A percentile compares a stretch with the other conserved stretches of the same genome.
Conservation (phyloP, 2,797 vertebrate species). For the Gallinago stenura region DNA sequence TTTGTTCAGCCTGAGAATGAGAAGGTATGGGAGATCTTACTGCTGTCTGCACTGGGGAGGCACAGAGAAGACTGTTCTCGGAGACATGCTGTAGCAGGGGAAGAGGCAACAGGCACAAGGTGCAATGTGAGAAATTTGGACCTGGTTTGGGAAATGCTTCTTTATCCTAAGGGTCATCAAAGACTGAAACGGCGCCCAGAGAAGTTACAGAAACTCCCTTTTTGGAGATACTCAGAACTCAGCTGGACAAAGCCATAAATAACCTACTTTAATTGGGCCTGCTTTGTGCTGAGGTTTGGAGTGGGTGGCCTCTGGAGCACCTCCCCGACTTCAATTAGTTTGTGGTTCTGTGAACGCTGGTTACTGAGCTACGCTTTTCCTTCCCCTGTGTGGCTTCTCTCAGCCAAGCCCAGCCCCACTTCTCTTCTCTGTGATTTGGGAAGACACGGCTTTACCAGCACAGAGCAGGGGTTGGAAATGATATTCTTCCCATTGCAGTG, state of each 20-base stretch:
- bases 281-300: not conserved
- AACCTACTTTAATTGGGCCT: not conserved
- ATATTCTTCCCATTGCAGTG: not conserved
- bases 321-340: not conserved
- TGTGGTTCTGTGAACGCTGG: not conserved
- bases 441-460: not conserved
- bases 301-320: not conserved
- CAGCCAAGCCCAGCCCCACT: not conserved
- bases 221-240: not conserved
- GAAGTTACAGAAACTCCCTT: not conserved
- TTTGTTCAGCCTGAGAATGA: not conserved
- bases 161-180: not conserved
- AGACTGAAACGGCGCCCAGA: not conserved
- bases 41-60: not conserved
- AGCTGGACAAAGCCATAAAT: not conserved
- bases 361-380: not conserved
- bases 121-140: rapidly evolving
- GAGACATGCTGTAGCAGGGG: not conserved
- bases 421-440: not conserved
- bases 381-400: not conserved
- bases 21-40: not conserved
- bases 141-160: not conserved
- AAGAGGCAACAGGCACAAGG: not conserved
- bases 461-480: not conserved
- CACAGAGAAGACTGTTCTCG: not conserved